Percentiles rank a stretch among this genome's conserved stretches.
Evolutionary conservation across 1,140 invertebrate genomes (phyloP).

Genomic region (Euura lappo): DNA sequence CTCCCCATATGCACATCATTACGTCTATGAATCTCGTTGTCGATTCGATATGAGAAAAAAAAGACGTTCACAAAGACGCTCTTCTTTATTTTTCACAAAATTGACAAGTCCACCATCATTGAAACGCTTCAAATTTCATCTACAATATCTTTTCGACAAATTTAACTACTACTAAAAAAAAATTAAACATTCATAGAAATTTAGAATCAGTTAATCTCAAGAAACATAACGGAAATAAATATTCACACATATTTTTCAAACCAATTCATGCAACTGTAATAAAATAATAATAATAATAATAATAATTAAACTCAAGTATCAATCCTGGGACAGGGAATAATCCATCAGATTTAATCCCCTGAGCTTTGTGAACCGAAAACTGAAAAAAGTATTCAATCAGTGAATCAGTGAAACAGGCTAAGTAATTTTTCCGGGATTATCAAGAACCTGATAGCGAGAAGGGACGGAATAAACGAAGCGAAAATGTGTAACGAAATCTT

Average conservation of each 20-base stretch:
- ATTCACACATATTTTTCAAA: too few species aligned
- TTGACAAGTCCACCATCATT: background rate
- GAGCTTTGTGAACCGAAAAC: too few species aligned
- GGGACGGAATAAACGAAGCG: background rate
- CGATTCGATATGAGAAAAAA: background rate
- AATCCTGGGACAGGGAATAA: too few species aligned
- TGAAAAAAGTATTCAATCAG: background rate
- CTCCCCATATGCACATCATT: too few species aligned
- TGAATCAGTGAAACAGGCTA: background rate
- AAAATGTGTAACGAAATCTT: slow-evolving; percentile 4
- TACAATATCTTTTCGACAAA: background rate
- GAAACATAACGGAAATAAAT: too few species aligned
- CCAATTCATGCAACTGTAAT: too few species aligned
- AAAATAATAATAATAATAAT: too few species aligned
- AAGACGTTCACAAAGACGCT: background rate
- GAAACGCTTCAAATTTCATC: background rate
- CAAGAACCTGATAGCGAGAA: background rate
- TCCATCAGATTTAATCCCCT: too few species aligned
- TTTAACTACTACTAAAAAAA: background rate
- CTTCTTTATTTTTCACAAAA: background rate
- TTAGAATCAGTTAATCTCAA: too few species aligned
- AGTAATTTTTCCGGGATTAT: background rate
- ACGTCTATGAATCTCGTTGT: background rate
- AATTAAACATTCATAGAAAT: too few species aligned
- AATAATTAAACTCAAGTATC: too few species aligned